phyloP scores from a whole-genome alignment of 1,140 invertebrate species.

The Globodera ellingtonae region DNA sequence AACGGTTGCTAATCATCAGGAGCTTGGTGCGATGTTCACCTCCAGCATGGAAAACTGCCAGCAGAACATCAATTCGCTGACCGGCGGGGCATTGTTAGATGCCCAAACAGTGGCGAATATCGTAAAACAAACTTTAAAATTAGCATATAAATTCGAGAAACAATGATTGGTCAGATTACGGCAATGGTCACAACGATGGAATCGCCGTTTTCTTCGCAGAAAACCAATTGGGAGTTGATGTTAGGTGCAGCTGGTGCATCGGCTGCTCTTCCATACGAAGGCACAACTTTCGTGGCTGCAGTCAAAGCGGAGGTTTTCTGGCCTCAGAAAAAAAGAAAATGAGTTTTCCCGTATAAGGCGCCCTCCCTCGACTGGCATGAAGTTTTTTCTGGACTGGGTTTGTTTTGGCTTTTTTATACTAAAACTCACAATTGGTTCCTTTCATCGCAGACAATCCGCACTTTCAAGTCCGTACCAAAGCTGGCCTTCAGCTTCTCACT shows the following conservation, averaged over 20 bases:
- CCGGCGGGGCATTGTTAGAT: no score
- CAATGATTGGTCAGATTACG: conserved; percentile 12
- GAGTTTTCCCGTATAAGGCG: no score
- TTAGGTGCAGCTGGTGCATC: conserved; percentile 12
- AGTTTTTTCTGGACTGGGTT: conserved; percentile 77
- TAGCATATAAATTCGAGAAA: no score
- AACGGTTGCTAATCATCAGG: no score
- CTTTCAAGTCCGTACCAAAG: conserved; percentile 80
- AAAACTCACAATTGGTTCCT: no score
- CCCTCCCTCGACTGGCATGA: conserved; percentile 75
- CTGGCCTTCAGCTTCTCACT: conserved; percentile 72
- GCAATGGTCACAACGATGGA: conserved; percentile 32
- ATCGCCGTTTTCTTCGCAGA: conserved; percentile 13
- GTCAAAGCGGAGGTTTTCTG: conserved; percentile 38
- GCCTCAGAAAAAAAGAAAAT: background rate
- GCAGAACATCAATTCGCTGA: no score
- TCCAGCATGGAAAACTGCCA: no score
- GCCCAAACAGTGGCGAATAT: no score
- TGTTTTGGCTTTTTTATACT: no score
- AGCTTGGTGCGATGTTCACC: no score
- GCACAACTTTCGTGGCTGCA: conserved; percentile 36
- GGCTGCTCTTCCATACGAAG: conserved; percentile 2
- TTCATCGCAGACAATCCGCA: conserved; percentile 75
- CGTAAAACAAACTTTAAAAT: no score
- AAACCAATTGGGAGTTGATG: conserved; percentile 29